These are phyloP conservation scores for Dicranocentrus wangi DNA, from an alignment of 2,888 invertebrate genomes.

Conservation along the genomic window DNA sequence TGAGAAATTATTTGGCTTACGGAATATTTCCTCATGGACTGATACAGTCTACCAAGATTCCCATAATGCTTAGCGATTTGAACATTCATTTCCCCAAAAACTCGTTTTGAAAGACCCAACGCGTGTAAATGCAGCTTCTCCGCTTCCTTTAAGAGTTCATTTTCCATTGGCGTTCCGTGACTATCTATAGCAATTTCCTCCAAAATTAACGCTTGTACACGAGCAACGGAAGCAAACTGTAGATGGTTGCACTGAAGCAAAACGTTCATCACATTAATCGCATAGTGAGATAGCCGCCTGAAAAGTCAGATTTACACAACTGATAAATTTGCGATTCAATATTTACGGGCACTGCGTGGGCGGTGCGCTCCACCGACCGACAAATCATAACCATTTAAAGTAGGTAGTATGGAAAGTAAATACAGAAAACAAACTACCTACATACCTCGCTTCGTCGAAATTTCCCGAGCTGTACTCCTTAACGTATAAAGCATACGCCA, in stretches of 20 bases:
- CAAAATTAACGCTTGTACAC: slow-evolving; percentile 92
- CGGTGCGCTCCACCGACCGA: no score
- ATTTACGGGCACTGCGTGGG: no score
- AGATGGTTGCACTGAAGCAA: slow-evolving; percentile 88
- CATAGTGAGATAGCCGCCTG: slow-evolving; percentile 87
- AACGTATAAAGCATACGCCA: slow-evolving; percentile 94
- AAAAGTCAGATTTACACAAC: no score
- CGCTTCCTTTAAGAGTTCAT: slow-evolving; percentile 83
- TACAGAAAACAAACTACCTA: slow-evolving; percentile 21
- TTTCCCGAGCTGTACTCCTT: slow-evolving; percentile 92
- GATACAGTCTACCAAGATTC: slow-evolving; percentile 93
- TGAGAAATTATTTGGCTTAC: slow-evolving; percentile 77
- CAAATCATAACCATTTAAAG: no score
- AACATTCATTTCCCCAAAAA: slow-evolving; percentile 94
- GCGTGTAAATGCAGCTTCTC: slow-evolving; percentile 90
- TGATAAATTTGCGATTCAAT: no score
- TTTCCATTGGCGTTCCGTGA: slow-evolving; percentile 76
- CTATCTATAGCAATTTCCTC: slow-evolving; percentile 95
- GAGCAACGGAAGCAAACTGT: slow-evolving; percentile 89
- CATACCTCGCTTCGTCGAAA: slow-evolving; percentile 85
- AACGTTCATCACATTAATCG: slow-evolving; percentile 86
- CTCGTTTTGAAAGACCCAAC: slow-evolving; percentile 84
- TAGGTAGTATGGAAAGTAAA: no score
- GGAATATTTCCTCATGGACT: slow-evolving; percentile 91
- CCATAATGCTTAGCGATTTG: slow-evolving; percentile 97